Evolutionary conservation across 2,797 vertebrate genomes (phyloP).

Genomic region (Phaenicophaeus curvirostris): DNA sequence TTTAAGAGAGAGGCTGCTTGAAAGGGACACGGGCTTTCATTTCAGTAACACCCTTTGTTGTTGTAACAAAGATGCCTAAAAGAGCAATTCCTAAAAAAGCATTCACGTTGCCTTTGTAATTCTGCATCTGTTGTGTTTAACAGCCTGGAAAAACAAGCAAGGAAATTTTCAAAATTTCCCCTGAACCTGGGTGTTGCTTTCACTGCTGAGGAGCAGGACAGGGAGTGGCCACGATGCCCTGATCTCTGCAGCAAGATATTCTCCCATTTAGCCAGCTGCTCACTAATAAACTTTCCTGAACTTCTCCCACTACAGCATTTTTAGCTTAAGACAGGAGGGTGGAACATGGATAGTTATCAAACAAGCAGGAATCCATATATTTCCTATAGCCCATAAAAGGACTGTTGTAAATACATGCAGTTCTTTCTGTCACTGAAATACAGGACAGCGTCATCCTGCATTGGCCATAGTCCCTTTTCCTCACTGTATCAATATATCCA

Average conservation of each 20-base stretch:
- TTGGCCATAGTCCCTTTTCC: background rate
- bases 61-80: background rate
- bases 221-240: background rate
- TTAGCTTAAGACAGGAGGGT: rapidly evolving
- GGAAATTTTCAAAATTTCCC: no score
- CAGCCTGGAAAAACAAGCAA: background rate
- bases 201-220: background rate
- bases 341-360: background rate
- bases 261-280: background rate
- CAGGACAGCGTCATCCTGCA: background rate
- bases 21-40: background rate
- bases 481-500: background rate
- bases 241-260: background rate
- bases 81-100: background rate
- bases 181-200: background rate
- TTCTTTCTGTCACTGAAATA: background rate
- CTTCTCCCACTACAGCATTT: background rate
- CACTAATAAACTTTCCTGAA: background rate
- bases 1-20: background rate
- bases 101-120: background rate
- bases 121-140: background rate
- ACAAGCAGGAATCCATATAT: background rate
- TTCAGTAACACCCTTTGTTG: background rate
- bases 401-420: no score
- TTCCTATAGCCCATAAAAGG: background rate